Evolutionary conservation across 2,797 vertebrate genomes (phyloP), one percentile per base, ranked within the genome.

Genomic region (Epinephelus malabaricus): DNA sequence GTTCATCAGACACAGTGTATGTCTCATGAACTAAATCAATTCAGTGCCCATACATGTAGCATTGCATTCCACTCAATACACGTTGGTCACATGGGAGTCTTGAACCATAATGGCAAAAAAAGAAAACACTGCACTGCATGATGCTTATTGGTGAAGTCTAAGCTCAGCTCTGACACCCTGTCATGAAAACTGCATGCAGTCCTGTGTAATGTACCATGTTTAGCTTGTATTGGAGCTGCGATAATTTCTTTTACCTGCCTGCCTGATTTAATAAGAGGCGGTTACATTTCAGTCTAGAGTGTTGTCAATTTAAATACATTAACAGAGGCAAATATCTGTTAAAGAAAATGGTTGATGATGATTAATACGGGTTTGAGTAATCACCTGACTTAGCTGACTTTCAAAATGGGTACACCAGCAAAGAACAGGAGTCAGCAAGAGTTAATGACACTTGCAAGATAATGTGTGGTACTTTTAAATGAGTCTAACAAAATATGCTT

Each of bases 171-270:
- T 62, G 43, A 69, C 15, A 18, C 49, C 21, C 7, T 64, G n/a
- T 25, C 30, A 45, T 63, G 19, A 53, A 72, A 47, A 21, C 58
- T 73, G 81, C 78, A 83, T 81, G 77, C 63, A 56, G 51, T 55
- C 54, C 50, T 72, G 56, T 83, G 38, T 59, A 46, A 58, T 63
- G 59, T 40, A 54, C 21, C 49, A 34, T 23, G 23, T 78, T 59
- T 53, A 54, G 11, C 49, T 76, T 21, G 2, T 15, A n/a, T 55
- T 27, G 21, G 53, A 69, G 30, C 55, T 46, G 21, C 56, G n/a
- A 3, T 54, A 40, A 23, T 60, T 69, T 69, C 12, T 15, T 63
- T 64, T 25, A 53, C 27, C 70, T 43, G 25, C 54, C 49, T 64
- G 60, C 6, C n/a, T 69, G 46, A 19, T 46, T 43, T 15, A 50